Base-by-base conservation (phyloP, 30 jellyfish, hydroid and myxozoan genomes). In the Chironex yamaguchii region DNA sequence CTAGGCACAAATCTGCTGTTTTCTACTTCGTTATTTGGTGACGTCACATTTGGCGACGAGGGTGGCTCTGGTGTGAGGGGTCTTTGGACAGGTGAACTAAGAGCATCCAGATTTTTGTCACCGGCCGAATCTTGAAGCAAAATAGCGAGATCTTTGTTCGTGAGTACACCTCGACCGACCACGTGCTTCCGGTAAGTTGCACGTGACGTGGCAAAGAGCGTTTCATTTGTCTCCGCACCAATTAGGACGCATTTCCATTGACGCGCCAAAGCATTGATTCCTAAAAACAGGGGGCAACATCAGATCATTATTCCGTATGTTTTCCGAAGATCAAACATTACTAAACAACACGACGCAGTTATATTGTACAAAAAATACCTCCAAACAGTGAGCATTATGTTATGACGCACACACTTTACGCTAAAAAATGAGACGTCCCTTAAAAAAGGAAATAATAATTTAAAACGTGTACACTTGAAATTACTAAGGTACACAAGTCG, bases 171-270 rank as follows among this genome's bases (percentile, higher is more conserved):
- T 4, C 99, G 89, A 4, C 99, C 99, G 52, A 95, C 99, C 36
- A 95, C 99, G 29, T 67, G 99, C 82, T 86, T 95, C 65, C 90
- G 81, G 29, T 75, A 35, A 20, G 48, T 12, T 1, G 52, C 49
- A 22, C 86, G 0, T 17, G 71, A 81, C 25, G 96, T 62, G 13
- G 82, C 85, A 50, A 95, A 89, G 51, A 85, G 81, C 29, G 82
- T 80, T 33, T 85, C 97, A 34, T 81, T 76, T 36, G 86, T 63
- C 30, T 92, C 96, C 2, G 99, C 97, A 24, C 99, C 97, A 86
- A 95, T 90, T 25, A 95, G 72, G 4, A 95, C 93, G 9, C 97
- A 92, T 48, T 95, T 95, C 99, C 99, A 95, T 79, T 95, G 99
- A 26, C 99, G 81, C 11, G 99, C 97, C 42, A 95, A 76, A 6